Conservation (phyloP, 2,888 invertebrate species). For the Tachina lurida region DNA sequence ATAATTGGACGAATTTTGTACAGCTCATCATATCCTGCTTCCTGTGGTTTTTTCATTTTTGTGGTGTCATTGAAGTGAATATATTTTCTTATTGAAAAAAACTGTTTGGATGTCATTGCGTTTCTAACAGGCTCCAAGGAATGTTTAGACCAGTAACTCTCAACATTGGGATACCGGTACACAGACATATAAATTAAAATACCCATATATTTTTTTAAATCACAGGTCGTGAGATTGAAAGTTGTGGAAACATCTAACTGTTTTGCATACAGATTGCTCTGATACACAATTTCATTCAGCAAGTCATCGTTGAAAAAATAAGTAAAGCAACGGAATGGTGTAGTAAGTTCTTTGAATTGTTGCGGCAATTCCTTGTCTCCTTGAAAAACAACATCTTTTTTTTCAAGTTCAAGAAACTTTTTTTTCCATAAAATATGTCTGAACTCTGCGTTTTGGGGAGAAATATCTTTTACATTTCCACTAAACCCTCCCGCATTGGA, state of each 20-base stretch:
- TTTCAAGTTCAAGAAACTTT: conserved; percentile 27
- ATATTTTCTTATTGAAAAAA: too few relatives aligned
- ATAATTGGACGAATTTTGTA: too few relatives aligned
- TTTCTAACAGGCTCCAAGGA: too few relatives aligned
- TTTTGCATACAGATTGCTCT: conserved; percentile 31
- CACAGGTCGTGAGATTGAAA: too few relatives aligned
- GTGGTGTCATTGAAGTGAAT: too few relatives aligned
- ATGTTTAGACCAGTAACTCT: too few relatives aligned
- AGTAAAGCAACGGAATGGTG: conserved; percentile 13
- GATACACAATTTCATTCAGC: conserved; percentile 30
- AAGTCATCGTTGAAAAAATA: conserved; percentile 20
- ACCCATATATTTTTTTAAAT: too few relatives aligned
- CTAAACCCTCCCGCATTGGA: conserved; percentile 16
- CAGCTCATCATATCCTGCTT: too few relatives aligned
- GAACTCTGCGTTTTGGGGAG: conserved; percentile 5
- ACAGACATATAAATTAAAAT: too few relatives aligned
- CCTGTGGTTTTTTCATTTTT: too few relatives aligned
- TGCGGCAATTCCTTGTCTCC: conserved; percentile 21
- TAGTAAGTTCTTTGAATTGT: conserved; percentile 23
- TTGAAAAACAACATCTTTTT: conserved; percentile 21
- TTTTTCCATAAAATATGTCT: conserved; percentile 7
- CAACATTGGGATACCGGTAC: too few relatives aligned
- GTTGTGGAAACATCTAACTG: conserved; percentile 9
- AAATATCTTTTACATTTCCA: conserved; percentile 34
- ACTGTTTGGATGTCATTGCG: too few relatives aligned